These are phyloP conservation scores for Drosophila demipolita DNA, from an alignment of 2,888 invertebrate genomes.

Conservation along the genomic window DNA sequence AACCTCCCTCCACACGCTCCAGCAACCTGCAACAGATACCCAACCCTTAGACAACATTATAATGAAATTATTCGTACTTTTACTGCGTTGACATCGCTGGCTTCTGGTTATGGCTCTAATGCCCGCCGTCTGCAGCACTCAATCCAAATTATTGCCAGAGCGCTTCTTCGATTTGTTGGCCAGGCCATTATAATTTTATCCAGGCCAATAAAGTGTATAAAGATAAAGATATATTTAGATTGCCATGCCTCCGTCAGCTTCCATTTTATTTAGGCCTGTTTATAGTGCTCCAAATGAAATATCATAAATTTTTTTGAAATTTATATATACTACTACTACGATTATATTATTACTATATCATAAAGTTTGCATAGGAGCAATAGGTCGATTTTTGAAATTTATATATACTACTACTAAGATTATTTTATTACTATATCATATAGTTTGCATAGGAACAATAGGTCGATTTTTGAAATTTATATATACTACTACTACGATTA, in stretches of 20 bases:
- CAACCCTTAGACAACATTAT: conserved; percentile 58
- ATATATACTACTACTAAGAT: too few relatives aligned
- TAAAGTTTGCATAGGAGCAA: too few relatives aligned
- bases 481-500: too few relatives aligned
- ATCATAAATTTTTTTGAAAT: too few relatives aligned
- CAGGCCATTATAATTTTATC: neutral
- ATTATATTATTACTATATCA: too few relatives aligned
- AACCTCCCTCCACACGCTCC: neutral
- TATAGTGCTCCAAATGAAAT: neutral
- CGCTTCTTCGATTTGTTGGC: conserved; percentile 53
- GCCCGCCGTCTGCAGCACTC: conserved; percentile 32
- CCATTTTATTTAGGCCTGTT: neutral
- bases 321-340: too few relatives aligned
- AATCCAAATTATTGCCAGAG: conserved; percentile 14
- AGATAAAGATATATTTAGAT: neutral
- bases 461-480: neutral
- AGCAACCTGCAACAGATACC: conserved; percentile 10
- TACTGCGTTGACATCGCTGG: conserved; percentile 28
- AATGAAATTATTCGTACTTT: conserved; percentile 78
- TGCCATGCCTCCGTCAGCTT: neutral
- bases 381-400: neutral
- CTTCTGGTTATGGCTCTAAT: conserved; percentile 30
- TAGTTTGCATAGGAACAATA: neutral
- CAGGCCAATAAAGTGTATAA: too few relatives aligned
- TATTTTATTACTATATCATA: neutral